phyloP scores from a whole-genome alignment of 2,113 vertebrate species.

The Megatriorchis doriae region DNA sequence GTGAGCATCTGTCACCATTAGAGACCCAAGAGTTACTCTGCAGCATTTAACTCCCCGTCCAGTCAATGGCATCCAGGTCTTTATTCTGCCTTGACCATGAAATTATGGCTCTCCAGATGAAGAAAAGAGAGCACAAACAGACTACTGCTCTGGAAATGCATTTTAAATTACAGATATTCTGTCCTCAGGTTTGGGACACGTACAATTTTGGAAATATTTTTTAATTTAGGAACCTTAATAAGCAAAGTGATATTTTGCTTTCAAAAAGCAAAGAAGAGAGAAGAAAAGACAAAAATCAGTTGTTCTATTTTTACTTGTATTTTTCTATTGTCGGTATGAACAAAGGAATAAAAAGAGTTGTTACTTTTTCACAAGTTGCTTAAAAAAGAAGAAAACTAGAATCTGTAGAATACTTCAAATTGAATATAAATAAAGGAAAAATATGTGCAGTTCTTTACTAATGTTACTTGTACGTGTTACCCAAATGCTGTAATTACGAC shows the following conservation, averaged over 20 bases:
- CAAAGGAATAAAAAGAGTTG: background rate
- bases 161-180: background rate
- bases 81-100: background rate
- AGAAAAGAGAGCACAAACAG: background rate
- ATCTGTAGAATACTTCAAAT: background rate
- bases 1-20: background rate
- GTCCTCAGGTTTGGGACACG: background rate
- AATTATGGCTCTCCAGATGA: background rate
- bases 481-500: background rate
- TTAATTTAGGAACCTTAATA: background rate
- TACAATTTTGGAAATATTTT: background rate
- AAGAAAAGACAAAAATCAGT: background rate
- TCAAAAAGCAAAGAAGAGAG: background rate
- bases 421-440: background rate
- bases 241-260: background rate
- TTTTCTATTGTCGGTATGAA: background rate
- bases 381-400: background rate
- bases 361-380: background rate
- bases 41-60: background rate
- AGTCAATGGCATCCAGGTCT: background rate
- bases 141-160: background rate
- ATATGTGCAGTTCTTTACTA: fast-evolving
- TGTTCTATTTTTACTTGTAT: background rate
- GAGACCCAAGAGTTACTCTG: background rate
- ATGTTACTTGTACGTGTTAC: background rate